A percentile compares a stretch with the other conserved stretches of the same genome.
These are phyloP conservation scores for Oncopeltus fasciatus DNA, from an alignment of 1,140 invertebrate genomes.

Conservation along the genomic window DNA sequence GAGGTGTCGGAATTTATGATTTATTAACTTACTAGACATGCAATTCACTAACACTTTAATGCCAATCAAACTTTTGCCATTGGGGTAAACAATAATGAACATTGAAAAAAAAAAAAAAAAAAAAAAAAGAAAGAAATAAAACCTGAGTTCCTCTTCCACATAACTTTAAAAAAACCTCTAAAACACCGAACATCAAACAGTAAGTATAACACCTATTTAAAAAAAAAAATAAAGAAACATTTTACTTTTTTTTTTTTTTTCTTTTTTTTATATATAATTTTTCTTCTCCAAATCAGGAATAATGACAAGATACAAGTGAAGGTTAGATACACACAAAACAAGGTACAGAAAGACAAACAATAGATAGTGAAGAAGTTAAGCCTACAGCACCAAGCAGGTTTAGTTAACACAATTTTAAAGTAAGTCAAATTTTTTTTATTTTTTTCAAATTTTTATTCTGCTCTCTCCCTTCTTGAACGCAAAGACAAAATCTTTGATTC, in stretches of 20 bases:
- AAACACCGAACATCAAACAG: slow-evolving; percentile 16
- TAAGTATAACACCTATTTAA: slow-evolving; percentile 10
- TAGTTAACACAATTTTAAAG: background rate
- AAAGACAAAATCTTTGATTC: too few species aligned
- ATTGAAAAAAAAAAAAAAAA: too few species aligned
- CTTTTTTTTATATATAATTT: slow-evolving; percentile 14
- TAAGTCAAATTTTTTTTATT: too few species aligned
- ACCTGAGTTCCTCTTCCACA: slow-evolving; percentile 22
- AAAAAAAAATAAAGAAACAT: too few species aligned
- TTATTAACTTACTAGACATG: too few species aligned
- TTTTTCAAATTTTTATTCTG: too few species aligned
- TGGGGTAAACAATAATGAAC: too few species aligned
- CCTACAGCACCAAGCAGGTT: background rate
- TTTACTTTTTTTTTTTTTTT: slow-evolving; percentile 6
- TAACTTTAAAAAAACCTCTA: slow-evolving; percentile 8
- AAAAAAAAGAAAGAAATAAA: too few species aligned
- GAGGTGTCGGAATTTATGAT: too few species aligned
- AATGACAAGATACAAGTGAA: slow-evolving; percentile 1
- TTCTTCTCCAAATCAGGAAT: slow-evolving; percentile 4
- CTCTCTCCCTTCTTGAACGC: too few species aligned
- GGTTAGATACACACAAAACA: slow-evolving; percentile 10
- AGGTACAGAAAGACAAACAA: slow-evolving; percentile 6
- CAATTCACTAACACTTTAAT: too few species aligned
- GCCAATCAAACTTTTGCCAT: too few species aligned
- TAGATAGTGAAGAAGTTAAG: background rate